Conservation (phyloP, 2,113 vertebrate genomes). For the Taxidea taxus region DNA sequence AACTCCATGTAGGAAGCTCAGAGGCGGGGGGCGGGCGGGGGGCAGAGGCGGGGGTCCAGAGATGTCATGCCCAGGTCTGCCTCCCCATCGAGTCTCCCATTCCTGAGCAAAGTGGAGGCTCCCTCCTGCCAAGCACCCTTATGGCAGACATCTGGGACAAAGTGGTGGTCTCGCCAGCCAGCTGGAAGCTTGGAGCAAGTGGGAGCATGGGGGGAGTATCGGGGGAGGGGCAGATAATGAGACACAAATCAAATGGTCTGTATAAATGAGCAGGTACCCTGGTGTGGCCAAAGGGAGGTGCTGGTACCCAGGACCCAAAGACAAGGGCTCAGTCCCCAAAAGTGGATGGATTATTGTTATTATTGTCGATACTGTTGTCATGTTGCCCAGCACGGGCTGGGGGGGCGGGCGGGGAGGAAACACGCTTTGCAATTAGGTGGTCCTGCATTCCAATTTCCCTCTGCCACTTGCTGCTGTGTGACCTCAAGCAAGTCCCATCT, state of each 20-base stretch:
- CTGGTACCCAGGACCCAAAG: not conserved
- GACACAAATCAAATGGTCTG: not conserved
- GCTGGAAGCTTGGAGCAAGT: not conserved
- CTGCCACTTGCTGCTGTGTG: not conserved
- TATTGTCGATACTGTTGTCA: not conserved
- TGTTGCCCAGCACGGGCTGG: rapidly evolving
- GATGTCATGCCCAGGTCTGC: not conserved
- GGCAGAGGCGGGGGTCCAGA: not conserved
- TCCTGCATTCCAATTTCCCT: not conserved
- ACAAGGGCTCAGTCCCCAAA: not conserved
- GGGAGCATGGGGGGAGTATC: not conserved
- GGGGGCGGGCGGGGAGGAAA: not conserved
- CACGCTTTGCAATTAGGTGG: not conserved
- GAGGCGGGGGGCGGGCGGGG: rapidly evolving
- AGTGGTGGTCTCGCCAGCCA: not conserved
- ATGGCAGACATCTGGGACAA: not conserved
- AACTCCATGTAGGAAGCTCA: not conserved
- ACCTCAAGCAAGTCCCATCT: not conserved
- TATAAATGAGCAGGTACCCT: not conserved
- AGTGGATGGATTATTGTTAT: not conserved
- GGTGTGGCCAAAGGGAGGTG: not conserved
- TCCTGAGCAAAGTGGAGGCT: not conserved
- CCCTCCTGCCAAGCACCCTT: not conserved
- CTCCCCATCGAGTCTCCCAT: not conserved
- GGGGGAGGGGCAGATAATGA: not conserved